phyloP scores from a whole-genome alignment of 2,888 invertebrate genomes.

The Toxonevra muliebris region DNA sequence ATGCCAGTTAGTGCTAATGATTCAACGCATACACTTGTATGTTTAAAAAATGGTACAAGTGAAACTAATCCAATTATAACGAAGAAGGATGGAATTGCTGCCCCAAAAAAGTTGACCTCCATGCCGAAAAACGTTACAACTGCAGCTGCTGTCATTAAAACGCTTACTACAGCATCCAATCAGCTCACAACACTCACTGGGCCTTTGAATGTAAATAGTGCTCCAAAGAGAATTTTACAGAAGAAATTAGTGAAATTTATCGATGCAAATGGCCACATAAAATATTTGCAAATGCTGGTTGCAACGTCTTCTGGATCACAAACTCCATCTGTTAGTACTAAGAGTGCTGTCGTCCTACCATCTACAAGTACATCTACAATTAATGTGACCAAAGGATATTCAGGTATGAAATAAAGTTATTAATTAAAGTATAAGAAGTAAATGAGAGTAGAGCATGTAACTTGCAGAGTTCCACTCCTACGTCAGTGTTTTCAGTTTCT shows the following conservation, averaged over 20 bases:
- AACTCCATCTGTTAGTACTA: background rate
- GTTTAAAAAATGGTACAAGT: too few relatives aligned
- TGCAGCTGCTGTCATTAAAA: conserved; percentile 8
- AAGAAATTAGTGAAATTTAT: conserved; percentile 51
- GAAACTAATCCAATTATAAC: too few relatives aligned
- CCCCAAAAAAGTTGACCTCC: background rate
- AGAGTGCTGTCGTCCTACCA: background rate
- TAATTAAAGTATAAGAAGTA: background rate
- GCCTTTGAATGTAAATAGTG: conserved; percentile 3
- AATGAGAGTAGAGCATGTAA: too few relatives aligned
- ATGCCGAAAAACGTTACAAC: background rate
- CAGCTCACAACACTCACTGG: background rate
- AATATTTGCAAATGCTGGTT: conserved; percentile 50
- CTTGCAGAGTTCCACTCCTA: too few relatives aligned
- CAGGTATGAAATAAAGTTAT: background rate
- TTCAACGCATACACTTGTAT: too few relatives aligned
- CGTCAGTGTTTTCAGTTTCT: too few relatives aligned
- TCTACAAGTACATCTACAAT: background rate
- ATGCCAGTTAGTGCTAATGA: too few relatives aligned
- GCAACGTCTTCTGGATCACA: conserved; percentile 35
- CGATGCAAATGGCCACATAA: conserved; percentile 51
- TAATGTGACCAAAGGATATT: background rate
- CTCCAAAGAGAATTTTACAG: conserved; percentile 40
- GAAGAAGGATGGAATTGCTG: background rate
- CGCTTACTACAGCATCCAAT: background rate